Evolutionary conservation across 2,888 invertebrate genomes (phyloP).

Genomic region (Ectemnius continuus): DNA sequence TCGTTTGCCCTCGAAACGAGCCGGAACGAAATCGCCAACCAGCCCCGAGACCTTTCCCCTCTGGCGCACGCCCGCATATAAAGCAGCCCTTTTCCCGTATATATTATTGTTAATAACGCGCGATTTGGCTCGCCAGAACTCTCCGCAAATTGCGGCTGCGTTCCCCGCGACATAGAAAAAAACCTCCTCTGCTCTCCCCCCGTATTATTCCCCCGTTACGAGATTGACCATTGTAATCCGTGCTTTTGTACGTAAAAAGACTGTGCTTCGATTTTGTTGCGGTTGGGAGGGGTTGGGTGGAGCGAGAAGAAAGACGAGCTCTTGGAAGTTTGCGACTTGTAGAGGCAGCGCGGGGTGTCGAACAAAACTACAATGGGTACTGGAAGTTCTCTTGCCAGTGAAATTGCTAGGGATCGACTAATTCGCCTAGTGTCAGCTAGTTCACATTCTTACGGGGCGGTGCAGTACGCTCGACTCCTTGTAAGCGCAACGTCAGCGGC

Average conservation of each 20-base stretch:
- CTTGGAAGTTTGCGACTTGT: too few species aligned
- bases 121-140: neutral
- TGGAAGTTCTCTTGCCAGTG: too few species aligned
- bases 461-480: neutral
- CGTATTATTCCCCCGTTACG: too few species aligned
- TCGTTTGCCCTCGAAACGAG: conserved; percentile 34
- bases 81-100: conserved; percentile 1
- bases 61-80: neutral
- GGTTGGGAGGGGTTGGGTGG: too few species aligned
- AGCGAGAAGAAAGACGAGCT: too few species aligned
- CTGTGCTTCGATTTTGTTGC: too few species aligned
- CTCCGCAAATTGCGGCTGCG: neutral
- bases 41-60: conserved; percentile 6
- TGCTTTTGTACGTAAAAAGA: too few species aligned
- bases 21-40: conserved; percentile 33
- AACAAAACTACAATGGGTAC: too few species aligned
- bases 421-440: neutral
- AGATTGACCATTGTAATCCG: too few species aligned
- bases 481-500: conserved; percentile 7
- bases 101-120: conserved; percentile 4
- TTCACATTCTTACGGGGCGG: neutral
- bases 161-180: neutral
- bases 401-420: too few species aligned
- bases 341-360: too few species aligned
- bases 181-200: too few species aligned